Base-by-base conservation (phyloP, 2,113 vertebrate genomes). In the Mirza zaza region DNA sequence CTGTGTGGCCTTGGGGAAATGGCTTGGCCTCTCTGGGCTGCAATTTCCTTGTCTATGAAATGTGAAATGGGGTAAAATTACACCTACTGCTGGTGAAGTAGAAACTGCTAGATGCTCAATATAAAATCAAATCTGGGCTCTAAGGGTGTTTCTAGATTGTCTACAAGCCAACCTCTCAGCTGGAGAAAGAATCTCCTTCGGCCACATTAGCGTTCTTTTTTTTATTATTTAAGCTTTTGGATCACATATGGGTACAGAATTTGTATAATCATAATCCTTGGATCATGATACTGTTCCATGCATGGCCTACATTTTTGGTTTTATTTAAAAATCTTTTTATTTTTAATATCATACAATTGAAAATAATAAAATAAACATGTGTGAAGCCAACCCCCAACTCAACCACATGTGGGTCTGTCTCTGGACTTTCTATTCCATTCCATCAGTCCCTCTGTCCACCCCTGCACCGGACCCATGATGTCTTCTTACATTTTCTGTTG, bases 341-440 rank as follows among this genome's bases (percentile, higher is more conserved):
- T 95, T 95, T 67, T 95, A 81, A 91, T 65, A 79, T n/a, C 61
- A 32, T 52, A 77, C 57, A 29, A 82, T 71, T 71, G n/a, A 67
- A 92, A 87, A 52, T 52, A 70, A 80, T 61, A 70, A 63, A 81
- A 65, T 81, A 52, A 94, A 81, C 8, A 21, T 75, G 36, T 42
- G 4, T 13, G 63, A 76, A 89, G 23, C 3, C 11, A 25, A 52
- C 45, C 12, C 48, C 27, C 55, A 65, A 75, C 70, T 57, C 27
- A 73, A 32, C 83, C 57, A 32, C 61, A 86, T 12, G 9, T 42
- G 17, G 6, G 4, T 83, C 50, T 80, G 15, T 42, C 59, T 29
- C 86, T 80, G 48, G 48, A 85, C n/a, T 93, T 85, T 39, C 36
- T 89, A 3, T 50, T 61, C 52, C 36, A n/a, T 70, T 17, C 42